phyloP scores from a whole-genome alignment of 2,113 vertebrate species.

The Typhlomys cinereus region DNA sequence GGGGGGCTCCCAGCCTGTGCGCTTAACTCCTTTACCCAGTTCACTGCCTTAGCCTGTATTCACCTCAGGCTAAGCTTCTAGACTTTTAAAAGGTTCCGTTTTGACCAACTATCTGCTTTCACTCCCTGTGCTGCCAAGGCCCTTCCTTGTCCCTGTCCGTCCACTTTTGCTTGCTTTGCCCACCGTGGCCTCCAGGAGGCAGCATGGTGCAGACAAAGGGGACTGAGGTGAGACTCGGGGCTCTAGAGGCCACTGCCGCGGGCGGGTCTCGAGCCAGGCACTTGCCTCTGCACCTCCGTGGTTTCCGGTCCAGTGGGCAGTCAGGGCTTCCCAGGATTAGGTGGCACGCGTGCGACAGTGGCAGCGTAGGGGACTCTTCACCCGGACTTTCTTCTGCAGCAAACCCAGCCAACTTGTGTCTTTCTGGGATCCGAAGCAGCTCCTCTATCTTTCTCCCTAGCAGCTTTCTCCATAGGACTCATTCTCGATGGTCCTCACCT shows the following conservation, averaged over 20 bases:
- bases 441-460: neutral
- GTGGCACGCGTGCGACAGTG: neutral
- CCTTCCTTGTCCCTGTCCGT: neutral
- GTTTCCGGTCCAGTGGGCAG: neutral
- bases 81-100: neutral
- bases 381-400: neutral
- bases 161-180: neutral
- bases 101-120: neutral
- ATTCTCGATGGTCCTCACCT: neutral
- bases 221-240: too few relatives aligned
- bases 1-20: too few relatives aligned
- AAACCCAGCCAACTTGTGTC: neutral
- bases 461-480: neutral
- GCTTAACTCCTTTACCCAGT: too few relatives aligned
- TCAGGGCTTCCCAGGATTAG: neutral
- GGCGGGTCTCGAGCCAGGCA: neutral
- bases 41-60: neutral
- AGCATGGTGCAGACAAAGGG: neutral
- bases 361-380: neutral
- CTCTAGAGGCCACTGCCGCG: too few relatives aligned
- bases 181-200: constrained; percentile 43
- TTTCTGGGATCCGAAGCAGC: neutral
- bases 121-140: neutral
- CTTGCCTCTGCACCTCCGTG: neutral
- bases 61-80: neutral